These are phyloP conservation scores for Coleophora deauratella DNA, from an alignment of 2,888 invertebrate genomes.

Conservation along the genomic window DNA sequence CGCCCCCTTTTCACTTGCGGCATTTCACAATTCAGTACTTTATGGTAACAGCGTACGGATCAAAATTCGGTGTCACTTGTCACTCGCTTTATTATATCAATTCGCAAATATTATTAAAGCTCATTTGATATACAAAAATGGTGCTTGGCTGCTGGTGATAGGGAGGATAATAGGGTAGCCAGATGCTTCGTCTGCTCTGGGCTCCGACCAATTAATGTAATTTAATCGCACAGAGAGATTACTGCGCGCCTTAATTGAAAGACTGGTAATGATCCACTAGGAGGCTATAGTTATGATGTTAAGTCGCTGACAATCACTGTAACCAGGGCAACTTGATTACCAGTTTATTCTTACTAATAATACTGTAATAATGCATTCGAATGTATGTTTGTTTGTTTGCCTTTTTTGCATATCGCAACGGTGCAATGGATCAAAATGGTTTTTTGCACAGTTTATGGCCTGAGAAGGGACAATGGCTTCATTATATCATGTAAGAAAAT, in stretches of 20 bases:
- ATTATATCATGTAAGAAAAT: too few species aligned
- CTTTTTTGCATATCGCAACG: too few species aligned
- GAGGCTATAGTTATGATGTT: conserved; percentile 17
- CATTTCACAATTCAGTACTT: conserved; percentile 17
- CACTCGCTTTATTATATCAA: conserved; percentile 30
- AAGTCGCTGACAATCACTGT: conserved; percentile 7
- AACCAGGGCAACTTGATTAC: background rate
- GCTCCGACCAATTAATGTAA: conserved; percentile 65
- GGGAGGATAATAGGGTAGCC: conserved; percentile 9
- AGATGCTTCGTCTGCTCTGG: too few species aligned
- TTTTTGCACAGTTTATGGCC: too few species aligned
- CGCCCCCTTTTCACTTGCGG: conserved; percentile 19
- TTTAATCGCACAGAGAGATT: conserved; percentile 69
- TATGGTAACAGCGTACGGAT: conserved; percentile 22
- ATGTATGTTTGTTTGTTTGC: too few species aligned
- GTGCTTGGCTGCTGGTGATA: conserved; percentile 26
- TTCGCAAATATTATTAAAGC: conserved; percentile 60
- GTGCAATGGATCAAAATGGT: too few species aligned
- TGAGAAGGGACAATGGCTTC: too few species aligned
- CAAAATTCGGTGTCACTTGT: conserved; percentile 16
- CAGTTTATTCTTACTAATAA: too few species aligned
- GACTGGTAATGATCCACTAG: conserved; percentile 49
- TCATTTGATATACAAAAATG: conserved; percentile 27
- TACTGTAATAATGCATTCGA: too few species aligned
- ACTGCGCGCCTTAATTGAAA: conserved; percentile 63